Base-by-base conservation (phyloP, 2,797 vertebrate species). In the Hafferia zeledoni region DNA sequence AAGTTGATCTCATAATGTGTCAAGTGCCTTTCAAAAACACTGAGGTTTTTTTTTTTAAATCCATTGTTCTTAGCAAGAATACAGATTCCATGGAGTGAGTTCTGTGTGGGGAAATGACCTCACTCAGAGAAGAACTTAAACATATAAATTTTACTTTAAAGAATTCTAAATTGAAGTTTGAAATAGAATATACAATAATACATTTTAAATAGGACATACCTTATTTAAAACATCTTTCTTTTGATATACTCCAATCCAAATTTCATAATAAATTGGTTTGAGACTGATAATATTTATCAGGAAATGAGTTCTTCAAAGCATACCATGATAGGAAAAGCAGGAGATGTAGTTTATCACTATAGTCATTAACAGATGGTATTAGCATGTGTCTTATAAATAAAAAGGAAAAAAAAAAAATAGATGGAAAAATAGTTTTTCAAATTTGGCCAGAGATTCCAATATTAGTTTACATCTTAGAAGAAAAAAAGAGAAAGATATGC, bases 291-390 rank as follows among this genome's bases (percentile, higher is more conserved):
- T 71, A 56, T 63, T 80, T 89, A 81, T 60, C 47, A 65, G 44
- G 39, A 17, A 83, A 72, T 59, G 18, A 76, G 55, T 77, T 80
- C n/a, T 70, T 87, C 88, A 83, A 87, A 87, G 64, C 17, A 83
- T 14, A 59, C 12, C 59, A 57, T 9, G 41, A 50, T 76, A 80
- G 49, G 59, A 95, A 93, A 56, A 77, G 46, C n/a, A 68, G 47
- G 68, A 75, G 41, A 79, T 50, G 46, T 22, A 79, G 28, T 69
- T 94, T 80, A 52, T 74, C 65, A 61, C 60, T n/a, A 65, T 30
- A 37, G 31, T 84, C 50, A 87, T 81, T 87, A 94, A 86, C 85
- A 94, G 93, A 93, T 87, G 90, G 93, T 77, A 91, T 87, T 93
- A 89, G 39, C 72, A 76, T n/a, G 61, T 86, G 56, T 44, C 47